Evolutionary conservation across 2,888 invertebrate genomes (phyloP).

Genomic region (Vanessa cardui): DNA sequence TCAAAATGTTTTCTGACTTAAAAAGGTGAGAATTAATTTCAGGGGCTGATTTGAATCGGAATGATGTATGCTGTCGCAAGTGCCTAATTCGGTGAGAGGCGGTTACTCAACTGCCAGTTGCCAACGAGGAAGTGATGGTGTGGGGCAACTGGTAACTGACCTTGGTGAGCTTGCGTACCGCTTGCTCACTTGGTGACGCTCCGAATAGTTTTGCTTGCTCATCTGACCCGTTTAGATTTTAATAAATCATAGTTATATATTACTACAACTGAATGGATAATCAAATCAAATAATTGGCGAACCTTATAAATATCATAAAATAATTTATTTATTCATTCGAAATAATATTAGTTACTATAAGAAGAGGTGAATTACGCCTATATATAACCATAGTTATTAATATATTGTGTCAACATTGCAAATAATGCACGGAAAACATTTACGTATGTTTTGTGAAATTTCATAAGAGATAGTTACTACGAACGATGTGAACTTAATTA

Average conservation of each 20-base stretch:
- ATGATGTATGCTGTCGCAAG: conserved; percentile 58
- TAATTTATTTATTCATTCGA: too few species aligned
- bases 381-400: too few species aligned
- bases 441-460: too few species aligned
- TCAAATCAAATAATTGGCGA: background rate
- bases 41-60: conserved; percentile 25
- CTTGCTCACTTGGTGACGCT: conserved; percentile 49
- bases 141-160: conserved; percentile 64
- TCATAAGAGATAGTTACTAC: too few species aligned
- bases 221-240: conserved; percentile 16
- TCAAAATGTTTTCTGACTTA: background rate
- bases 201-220: conserved; percentile 39
- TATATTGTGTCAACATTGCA: too few species aligned
- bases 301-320: too few species aligned
- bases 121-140: conserved; percentile 77
- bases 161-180: conserved; percentile 68
- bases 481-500: too few species aligned
- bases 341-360: too few species aligned
- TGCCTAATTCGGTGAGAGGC: conserved; percentile 77
- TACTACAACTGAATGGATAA: background rate
- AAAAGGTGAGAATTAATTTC: conserved; percentile 3
- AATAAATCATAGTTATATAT: background rate
- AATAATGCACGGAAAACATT: too few species aligned
- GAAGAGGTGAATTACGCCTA: too few species aligned
- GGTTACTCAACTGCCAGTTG: conserved; percentile 64